Percentiles rank a stretch among this genome's conserved stretches.
These are phyloP conservation scores for Acholoe squamosa DNA, from an alignment of 2,888 invertebrate species.

Conservation along the genomic window DNA sequence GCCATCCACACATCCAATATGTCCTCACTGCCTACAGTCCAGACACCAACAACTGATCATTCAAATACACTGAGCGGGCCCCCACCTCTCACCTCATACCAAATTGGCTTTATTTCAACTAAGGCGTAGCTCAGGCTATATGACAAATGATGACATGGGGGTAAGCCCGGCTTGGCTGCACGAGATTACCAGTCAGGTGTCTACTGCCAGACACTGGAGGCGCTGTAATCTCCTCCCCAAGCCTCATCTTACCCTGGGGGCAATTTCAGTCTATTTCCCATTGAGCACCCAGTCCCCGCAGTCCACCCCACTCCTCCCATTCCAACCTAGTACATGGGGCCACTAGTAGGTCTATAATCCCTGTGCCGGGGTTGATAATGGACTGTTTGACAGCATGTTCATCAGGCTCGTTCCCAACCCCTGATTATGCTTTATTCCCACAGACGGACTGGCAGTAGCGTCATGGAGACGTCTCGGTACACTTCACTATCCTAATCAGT, in stretches of 20 bases:
- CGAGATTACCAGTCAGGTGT: slow-evolving; percentile 10
- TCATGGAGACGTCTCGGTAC: neutral
- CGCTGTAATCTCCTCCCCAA: slow-evolving; percentile 4
- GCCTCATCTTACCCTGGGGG: neutral
- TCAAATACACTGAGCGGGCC: too few relatives aligned
- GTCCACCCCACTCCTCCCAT: too few relatives aligned
- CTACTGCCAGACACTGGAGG: neutral
- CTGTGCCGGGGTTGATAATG: neutral
- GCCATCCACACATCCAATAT: too few relatives aligned
- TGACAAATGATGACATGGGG: too few relatives aligned
- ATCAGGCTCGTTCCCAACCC: neutral
- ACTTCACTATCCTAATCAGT: neutral
- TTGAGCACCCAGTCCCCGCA: neutral
- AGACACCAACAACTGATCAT: too few relatives aligned
- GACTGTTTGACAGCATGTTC: slow-evolving; percentile 2
- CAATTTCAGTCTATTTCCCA: slow-evolving; percentile 12
- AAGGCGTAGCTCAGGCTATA: too few relatives aligned
- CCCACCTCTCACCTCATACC: too few relatives aligned
- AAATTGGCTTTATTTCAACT: too few relatives aligned
- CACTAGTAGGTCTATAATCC: neutral
- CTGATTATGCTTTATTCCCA: slow-evolving; percentile 4
- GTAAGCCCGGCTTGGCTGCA: neutral
- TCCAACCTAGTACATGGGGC: neutral
- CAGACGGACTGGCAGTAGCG: neutral
- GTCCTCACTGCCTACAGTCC: too few relatives aligned